Evolutionary conservation across 2,888 invertebrate species (phyloP).

Genomic region (Bedellia somnulentella): DNA sequence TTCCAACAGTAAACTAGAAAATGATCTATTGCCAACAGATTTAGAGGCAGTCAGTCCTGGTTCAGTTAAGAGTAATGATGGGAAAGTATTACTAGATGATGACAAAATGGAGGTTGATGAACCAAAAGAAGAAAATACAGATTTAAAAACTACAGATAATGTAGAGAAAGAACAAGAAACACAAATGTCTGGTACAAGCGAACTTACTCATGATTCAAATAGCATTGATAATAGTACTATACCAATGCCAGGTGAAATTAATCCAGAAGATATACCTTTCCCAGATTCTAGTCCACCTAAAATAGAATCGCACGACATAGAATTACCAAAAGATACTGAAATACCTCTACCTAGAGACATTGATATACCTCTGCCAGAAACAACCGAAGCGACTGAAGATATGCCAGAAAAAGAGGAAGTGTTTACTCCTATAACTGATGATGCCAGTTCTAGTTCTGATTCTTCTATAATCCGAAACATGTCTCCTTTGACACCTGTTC

Average conservation of each 20-base stretch:
- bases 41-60: conserved; percentile 82
- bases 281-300: conserved; percentile 50
- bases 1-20: conserved; percentile 33
- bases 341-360: conserved; percentile 9
- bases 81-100: conserved; percentile 16
- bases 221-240: conserved; percentile 29
- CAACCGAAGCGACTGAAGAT: conserved; percentile 11
- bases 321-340: conserved; percentile 29
- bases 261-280: conserved; percentile 27
- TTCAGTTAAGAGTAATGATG: conserved; percentile 66
- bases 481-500: conserved; percentile 49
- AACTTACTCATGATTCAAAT: conserved; percentile 28
- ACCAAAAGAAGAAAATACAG: conserved; percentile 13
- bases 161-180: conserved; percentile 33
- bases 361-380: conserved; percentile 32
- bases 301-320: conserved; percentile 28
- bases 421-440: conserved; percentile 39
- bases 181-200: conserved; percentile 57
- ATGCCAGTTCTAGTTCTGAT: conserved; percentile 37
- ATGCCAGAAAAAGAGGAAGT: conserved; percentile 20
- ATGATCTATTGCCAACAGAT: conserved; percentile 72
- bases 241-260: conserved; percentile 32
- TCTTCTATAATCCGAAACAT: conserved; percentile 44
- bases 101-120: conserved; percentile 19
- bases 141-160: conserved; percentile 14